Conservation (phyloP, 2,797 vertebrate genomes). For the Iguana delicatissima region DNA sequence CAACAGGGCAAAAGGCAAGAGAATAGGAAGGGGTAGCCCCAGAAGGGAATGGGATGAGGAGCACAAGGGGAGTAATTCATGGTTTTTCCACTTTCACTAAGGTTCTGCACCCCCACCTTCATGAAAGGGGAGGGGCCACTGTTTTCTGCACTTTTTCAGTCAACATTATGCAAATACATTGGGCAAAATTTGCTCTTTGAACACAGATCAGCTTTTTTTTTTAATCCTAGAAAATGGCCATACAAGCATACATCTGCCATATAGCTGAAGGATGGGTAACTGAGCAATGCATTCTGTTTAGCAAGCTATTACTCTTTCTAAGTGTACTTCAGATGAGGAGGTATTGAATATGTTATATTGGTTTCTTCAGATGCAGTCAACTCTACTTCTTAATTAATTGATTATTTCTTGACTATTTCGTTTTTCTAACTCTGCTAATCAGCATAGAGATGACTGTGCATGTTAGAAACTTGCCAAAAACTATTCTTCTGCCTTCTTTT, state of each 20-base stretch:
- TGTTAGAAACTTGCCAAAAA: not conserved
- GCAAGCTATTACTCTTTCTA: not conserved
- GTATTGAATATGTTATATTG: not conserved
- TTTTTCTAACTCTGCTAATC: too few relatives aligned
- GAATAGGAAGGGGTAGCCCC: too few relatives aligned
- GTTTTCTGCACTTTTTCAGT: constrained; percentile 60
- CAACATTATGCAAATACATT: constrained; percentile 30
- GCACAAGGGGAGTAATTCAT: too few relatives aligned
- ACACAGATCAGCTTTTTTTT: constrained; percentile 45
- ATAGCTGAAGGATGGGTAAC: not conserved
- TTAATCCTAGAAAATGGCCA: not conserved
- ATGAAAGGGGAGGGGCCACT: not conserved
- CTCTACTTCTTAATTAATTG: not conserved
- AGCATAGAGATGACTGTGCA: not conserved
- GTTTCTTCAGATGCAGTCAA: too few relatives aligned
- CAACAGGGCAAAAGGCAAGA: too few relatives aligned
- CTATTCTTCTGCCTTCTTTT: not conserved
- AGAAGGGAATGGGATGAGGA: too few relatives aligned
- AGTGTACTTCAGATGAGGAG: too few relatives aligned
- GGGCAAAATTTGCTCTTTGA: constrained; percentile 30
- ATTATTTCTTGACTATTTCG: too few relatives aligned
- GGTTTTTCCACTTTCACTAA: too few relatives aligned
- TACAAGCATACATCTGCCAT: too few relatives aligned
- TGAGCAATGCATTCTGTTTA: not conserved
- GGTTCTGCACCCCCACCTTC: too few relatives aligned